A percentile compares a stretch with the other conserved stretches of the same genome.
Conservation (phyloP, 2,888 invertebrate genomes). For the Drosophila melanosoma region DNA sequence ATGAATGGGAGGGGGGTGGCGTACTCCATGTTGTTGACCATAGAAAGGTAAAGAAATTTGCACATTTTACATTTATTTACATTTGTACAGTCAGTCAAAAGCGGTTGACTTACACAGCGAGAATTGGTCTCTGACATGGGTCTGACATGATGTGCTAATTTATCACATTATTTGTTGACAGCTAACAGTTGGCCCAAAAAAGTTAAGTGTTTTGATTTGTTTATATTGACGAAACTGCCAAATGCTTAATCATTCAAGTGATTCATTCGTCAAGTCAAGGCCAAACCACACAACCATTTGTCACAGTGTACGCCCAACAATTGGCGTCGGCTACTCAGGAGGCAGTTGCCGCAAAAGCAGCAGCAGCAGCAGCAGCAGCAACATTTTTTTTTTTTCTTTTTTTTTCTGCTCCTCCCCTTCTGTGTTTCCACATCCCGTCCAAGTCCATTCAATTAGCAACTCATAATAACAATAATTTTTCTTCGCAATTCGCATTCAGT, state of each 20-base stretch:
- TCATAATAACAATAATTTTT: constrained; percentile 81
- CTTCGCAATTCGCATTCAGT: constrained; percentile 75
- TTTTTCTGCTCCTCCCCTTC: constrained; percentile 6
- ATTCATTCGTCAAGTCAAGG: background rate
- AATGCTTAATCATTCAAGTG: constrained; percentile 38
- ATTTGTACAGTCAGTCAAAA: constrained; percentile 45
- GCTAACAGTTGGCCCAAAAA: constrained; percentile 8
- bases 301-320: constrained; percentile 36
- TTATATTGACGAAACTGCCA: constrained; percentile 28
- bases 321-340: constrained; percentile 11
- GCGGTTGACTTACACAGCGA: constrained; percentile 35
- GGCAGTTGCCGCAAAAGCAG: constrained; percentile 27
- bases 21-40: constrained; percentile 8
- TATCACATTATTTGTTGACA: constrained; percentile 27
- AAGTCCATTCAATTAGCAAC: constrained; percentile 80
- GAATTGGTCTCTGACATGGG: constrained; percentile 46
- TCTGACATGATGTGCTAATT: constrained; percentile 19
- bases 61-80: constrained; percentile 71
- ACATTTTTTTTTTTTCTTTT: constrained; percentile 26
- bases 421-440: constrained; percentile 42
- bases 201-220: constrained; percentile 31
- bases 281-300: constrained; percentile 23
- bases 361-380: constrained; percentile 23
- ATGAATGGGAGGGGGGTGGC: background rate
- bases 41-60: constrained; percentile 33